Base-by-base conservation (phyloP, 2,888 invertebrate genomes). In the Halocaridina rubra region DNA sequence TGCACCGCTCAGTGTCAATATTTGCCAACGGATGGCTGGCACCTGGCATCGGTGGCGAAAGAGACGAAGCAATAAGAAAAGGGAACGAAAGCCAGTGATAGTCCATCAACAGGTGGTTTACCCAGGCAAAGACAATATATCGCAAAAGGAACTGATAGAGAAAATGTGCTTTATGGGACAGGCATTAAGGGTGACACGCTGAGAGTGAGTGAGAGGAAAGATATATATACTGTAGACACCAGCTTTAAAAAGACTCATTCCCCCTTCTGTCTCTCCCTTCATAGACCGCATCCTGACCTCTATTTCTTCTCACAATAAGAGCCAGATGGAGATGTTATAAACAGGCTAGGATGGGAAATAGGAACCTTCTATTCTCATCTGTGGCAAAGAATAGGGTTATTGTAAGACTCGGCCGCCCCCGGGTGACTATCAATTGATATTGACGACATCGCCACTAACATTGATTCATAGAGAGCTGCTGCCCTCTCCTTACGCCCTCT, bases 371-470 rank as follows among this genome's bases (percentile, higher is more conserved):
- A 75, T 81, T 81, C 81, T 81, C 81, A 81, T 81, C 81, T 81
- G 75, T 33, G 75, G 75, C 75, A 59, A 75, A 81, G 81, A 81
- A 81, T 81, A 75, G 75, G 81, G 61, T 81, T 81, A 81, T 81
- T 81, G 81, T 81, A 75, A 81, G 81, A 74, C 81, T 75, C 81
- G 67, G 30, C 57, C 64, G 74, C 81, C 67, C 80, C 39, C 72
- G 81, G 81, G 81, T 22, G 46, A 13, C 75, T 67, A 76, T 76
- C 76, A 81, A 81, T 81, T 81, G 76, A 81, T 81, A 81, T 81
- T 69, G 69, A 69, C 69, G 81, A 81, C 75, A 32, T n/a, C 64
- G 33, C 3, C 71, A 81, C 81, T 53, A 53, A 67, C 64, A 30
- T 67, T 53, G 81, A 75, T 75, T 32, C 64, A 81, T 10, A 46